Percentiles rank a stretch among this genome's conserved stretches.
Conservation (phyloP, 1,140 invertebrate species). For the Uloborus diversus region DNA sequence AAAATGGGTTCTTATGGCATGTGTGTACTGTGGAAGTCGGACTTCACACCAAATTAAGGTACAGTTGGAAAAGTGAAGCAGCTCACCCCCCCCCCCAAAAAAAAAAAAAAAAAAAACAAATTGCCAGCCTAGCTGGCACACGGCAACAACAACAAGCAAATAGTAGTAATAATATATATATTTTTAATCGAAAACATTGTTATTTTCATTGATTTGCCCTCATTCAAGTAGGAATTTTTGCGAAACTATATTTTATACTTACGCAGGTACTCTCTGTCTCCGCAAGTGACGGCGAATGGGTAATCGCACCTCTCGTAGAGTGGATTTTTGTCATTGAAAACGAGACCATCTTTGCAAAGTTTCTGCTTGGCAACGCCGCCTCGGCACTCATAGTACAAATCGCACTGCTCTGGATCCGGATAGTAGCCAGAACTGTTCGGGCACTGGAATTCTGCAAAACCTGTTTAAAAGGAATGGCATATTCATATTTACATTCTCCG, state of each 20-base stretch:
- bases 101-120: too few relatives aligned
- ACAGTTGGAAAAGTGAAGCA: too few relatives aligned
- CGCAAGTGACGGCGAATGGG: conserved; percentile 81
- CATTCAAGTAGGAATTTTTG: too few relatives aligned
- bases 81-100: too few relatives aligned
- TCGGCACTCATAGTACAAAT: conserved; percentile 81
- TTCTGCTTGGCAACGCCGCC: conserved; percentile 73
- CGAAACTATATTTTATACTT: conserved; percentile 69
- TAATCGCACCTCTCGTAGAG: conserved; percentile 73
- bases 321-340: conserved; percentile 73
- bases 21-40: too few relatives aligned
- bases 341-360: conserved; percentile 82
- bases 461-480: not conserved
- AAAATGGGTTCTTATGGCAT: too few relatives aligned
- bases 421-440: conserved; percentile 75
- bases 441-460: conserved; percentile 31
- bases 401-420: conserved; percentile 80
- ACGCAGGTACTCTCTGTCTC: conserved; percentile 79
- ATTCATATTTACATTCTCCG: not conserved
- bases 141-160: too few relatives aligned
- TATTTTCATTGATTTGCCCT: too few relatives aligned
- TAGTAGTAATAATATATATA: too few relatives aligned
- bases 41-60: too few relatives aligned
- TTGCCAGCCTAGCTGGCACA: too few relatives aligned
- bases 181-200: too few relatives aligned